Conservation (phyloP, 1,140 invertebrate species). For the Drosophila bocki region DNA sequence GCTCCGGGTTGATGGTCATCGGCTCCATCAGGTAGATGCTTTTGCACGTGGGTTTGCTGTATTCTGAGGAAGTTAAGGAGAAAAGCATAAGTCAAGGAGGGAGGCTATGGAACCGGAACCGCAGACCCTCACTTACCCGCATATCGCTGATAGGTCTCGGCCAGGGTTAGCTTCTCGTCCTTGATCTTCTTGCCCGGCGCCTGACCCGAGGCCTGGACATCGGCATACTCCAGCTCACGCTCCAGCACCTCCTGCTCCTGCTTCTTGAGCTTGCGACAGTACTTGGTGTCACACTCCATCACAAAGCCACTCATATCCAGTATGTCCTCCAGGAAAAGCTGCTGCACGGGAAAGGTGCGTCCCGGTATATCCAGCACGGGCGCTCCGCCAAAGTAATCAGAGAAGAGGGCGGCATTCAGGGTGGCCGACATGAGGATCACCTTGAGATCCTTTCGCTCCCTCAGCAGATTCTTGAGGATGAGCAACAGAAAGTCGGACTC, state of each 20-base stretch:
- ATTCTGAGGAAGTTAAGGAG: conserved; percentile 79
- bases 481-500: conserved; percentile 95
- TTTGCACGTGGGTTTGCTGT: conserved; percentile 89
- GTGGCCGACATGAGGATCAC: conserved; percentile 96
- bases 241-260: conserved; percentile 80
- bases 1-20: conserved; percentile 91
- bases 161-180: conserved; percentile 89
- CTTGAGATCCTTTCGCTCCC: conserved; percentile 90
- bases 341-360: conserved; percentile 92
- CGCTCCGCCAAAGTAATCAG: conserved; percentile 90
- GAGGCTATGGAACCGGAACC: too few species aligned
- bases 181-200: conserved; percentile 87
- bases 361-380: conserved; percentile 91
- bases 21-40: conserved; percentile 92
- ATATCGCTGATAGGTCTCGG: conserved; percentile 88
- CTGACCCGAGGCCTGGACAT: conserved; percentile 85
- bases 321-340: conserved; percentile 92
- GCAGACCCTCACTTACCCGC: conserved; percentile 77
- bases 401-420: conserved; percentile 92
- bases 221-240: conserved; percentile 86
- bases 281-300: conserved; percentile 90
- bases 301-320: conserved; percentile 89
- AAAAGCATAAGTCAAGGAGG: not conserved
- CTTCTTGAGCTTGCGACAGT: conserved; percentile 88
- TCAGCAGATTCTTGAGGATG: conserved; percentile 91